Evolutionary conservation across 2,888 invertebrate species (phyloP).

Genomic region (Idaea straminata): DNA sequence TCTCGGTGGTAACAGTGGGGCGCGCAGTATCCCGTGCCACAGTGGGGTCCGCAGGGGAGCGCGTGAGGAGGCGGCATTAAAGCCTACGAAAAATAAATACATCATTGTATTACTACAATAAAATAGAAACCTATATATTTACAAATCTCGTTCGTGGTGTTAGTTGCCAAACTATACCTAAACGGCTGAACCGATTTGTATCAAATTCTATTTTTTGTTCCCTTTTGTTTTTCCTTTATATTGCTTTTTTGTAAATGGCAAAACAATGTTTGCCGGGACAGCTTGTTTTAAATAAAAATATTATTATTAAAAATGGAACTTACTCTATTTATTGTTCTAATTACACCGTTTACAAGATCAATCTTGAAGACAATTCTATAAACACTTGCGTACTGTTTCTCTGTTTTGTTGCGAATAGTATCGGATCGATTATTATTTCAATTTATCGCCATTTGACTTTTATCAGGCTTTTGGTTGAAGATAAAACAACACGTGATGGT

Average conservation of each 20-base stretch:
- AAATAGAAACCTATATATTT: not conserved
- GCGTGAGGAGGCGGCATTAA: slow-evolving; percentile 60
- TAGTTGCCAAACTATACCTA: not conserved
- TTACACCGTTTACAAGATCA: not conserved
- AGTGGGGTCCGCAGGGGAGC: slow-evolving; percentile 56
- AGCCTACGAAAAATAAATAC: slow-evolving; percentile 25
- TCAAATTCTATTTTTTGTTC: too few relatives aligned
- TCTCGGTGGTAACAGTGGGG: slow-evolving; percentile 51
- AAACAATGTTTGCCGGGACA: too few relatives aligned
- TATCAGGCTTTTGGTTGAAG: slow-evolving; percentile 30
- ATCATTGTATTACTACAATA: not conserved
- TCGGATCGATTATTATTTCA: slow-evolving; percentile 27
- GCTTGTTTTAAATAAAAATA: not conserved
- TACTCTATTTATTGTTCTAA: slow-evolving; percentile 5
- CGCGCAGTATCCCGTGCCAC: slow-evolving; percentile 50
- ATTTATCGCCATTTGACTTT: slow-evolving; percentile 35
- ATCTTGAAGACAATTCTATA: not conserved
- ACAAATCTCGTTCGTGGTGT: not conserved
- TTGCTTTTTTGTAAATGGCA: too few relatives aligned
- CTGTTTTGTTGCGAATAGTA: slow-evolving; percentile 31
- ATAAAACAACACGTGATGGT: slow-evolving; percentile 30
- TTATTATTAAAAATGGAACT: slow-evolving; percentile 5
- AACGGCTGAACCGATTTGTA: too few relatives aligned
- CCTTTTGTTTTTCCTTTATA: too few relatives aligned
- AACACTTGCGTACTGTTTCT: slow-evolving; percentile 5